Evolutionary conservation across 2,797 vertebrate genomes (phyloP), one percentile per base, ranked within the genome.

Genomic region (Clarias platycephalus): DNA sequence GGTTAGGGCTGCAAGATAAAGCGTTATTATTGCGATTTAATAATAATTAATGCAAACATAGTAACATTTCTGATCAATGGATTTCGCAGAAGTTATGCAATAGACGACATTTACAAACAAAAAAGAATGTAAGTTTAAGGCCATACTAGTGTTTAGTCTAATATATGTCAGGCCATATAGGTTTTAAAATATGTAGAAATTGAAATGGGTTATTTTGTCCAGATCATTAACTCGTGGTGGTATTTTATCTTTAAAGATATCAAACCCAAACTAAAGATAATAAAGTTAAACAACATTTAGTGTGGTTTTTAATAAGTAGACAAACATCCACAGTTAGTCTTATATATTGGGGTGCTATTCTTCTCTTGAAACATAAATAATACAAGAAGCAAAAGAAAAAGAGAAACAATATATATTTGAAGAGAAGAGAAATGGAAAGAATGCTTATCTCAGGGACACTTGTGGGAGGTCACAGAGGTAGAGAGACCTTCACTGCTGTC

Each of bases 401-500:
- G 12, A 4, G 8, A 28, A 10, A 82, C n/a, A 26, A 12, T 44
- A 64, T 66, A 5, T 67, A 67, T 67, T n/a, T 60, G 53, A n/a
- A 67, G 62, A 44, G 12, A 63, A 76, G 37, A 77, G 57, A 68
- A 34, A 28, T 71, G 68, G 49, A 75, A 28, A 44, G 74, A 85
- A 78, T 67, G 55, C 67, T 80, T 60, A 80, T 76, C 82, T 81
- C 81, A 93, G 88, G 89, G 92, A 89, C 88, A 91, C 90, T 91
- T 92, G 89, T 90, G 88, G 87, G 91, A 89, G 92, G 93, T 92
- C 93, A 94, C 85, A 87, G 83, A 84, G 81, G 83, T 68, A 86
- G 71, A 79, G 80, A 88, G 88, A 72, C 89, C 89, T 89, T 90
- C 90, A 83, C 80, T 79, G 87, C 92, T 92, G 90, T 87, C 44